phyloP scores from a whole-genome alignment of 2,113 vertebrate genomes.

The Poeciliopsis turrubarensis region DNA sequence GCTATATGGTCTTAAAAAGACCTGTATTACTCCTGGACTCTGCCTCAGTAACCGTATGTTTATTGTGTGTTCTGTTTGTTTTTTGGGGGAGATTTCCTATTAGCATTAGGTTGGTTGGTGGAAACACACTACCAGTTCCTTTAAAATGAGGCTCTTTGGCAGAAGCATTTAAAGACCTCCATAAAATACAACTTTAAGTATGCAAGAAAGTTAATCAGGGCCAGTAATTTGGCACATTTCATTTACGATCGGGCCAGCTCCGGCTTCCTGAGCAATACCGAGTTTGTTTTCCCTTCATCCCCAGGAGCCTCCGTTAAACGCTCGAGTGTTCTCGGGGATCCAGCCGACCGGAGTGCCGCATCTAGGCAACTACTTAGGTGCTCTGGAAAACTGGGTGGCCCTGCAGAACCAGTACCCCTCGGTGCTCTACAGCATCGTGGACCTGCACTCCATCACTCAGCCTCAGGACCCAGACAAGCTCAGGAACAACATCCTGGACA shows the following conservation, averaged over 20 bases:
- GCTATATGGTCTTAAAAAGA: no score
- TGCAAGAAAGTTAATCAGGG: background rate
- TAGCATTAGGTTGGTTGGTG: background rate
- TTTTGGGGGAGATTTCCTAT: background rate
- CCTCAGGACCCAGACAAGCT: slow-evolving; percentile 85
- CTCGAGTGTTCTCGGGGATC: slow-evolving; percentile 92
- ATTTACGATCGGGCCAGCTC: background rate
- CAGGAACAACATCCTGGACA: slow-evolving; percentile 86
- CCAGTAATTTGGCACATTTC: background rate
- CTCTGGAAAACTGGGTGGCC: slow-evolving; percentile 91
- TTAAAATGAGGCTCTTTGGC: background rate
- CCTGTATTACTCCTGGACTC: no score
- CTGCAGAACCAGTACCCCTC: slow-evolving; percentile 84
- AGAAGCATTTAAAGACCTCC: background rate
- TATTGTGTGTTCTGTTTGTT: background rate
- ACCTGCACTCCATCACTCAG: slow-evolving; percentile 92
- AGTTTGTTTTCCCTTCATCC: background rate
- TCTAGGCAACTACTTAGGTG: slow-evolving; percentile 96
- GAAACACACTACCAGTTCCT: background rate
- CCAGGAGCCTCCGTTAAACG: slow-evolving; percentile 45
- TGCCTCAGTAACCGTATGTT: no score
- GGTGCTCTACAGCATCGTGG: slow-evolving; percentile 92
- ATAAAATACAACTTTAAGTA: background rate
- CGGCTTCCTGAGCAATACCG: background rate
- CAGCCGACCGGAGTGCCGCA: slow-evolving; percentile 93